These are phyloP conservation scores for Drosophila subobscura DNA, from an alignment of 1,140 invertebrate genomes.

Conservation along the genomic window DNA sequence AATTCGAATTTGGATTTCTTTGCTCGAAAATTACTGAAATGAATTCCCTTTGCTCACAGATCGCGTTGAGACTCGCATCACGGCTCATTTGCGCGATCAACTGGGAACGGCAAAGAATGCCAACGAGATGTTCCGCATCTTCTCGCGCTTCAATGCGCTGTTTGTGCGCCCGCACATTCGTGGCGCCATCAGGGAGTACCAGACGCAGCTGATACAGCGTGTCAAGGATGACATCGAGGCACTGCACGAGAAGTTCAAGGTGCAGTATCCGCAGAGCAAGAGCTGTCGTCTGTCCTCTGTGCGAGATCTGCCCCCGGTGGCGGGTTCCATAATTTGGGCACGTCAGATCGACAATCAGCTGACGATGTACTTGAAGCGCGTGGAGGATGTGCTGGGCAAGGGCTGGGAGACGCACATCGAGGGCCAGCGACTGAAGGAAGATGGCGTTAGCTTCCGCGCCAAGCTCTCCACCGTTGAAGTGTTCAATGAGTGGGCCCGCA, in stretches of 20 bases:
- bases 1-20: not conserved
- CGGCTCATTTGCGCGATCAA: conserved; percentile 97
- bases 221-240: conserved; percentile 99
- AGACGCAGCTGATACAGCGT: conserved; percentile 98
- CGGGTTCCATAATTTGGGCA: conserved; percentile 99
- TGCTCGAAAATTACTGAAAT: too few species aligned
- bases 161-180: conserved; percentile 99
- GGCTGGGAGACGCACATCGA: conserved; percentile 99
- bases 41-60: conserved; percentile 83
- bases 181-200: conserved; percentile 99
- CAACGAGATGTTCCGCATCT: conserved; percentile 99
- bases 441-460: conserved; percentile 98
- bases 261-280: conserved; percentile 97
- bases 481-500: conserved; percentile 98
- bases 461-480: conserved; percentile 98
- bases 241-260: conserved; percentile 99
- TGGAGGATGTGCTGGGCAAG: conserved; percentile 99
- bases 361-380: conserved; percentile 97
- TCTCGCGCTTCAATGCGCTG: conserved; percentile 98
- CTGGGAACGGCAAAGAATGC: conserved; percentile 99
- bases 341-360: conserved; percentile 99
- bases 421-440: conserved; percentile 98
- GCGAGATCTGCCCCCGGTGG: conserved; percentile 97
- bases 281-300: conserved; percentile 95
- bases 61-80: conserved; percentile 98